Percentiles rank a stretch among this genome's conserved stretches.
phyloP scores from a whole-genome alignment of 2,797 vertebrate species.

The Phoeniculus purpureus region DNA sequence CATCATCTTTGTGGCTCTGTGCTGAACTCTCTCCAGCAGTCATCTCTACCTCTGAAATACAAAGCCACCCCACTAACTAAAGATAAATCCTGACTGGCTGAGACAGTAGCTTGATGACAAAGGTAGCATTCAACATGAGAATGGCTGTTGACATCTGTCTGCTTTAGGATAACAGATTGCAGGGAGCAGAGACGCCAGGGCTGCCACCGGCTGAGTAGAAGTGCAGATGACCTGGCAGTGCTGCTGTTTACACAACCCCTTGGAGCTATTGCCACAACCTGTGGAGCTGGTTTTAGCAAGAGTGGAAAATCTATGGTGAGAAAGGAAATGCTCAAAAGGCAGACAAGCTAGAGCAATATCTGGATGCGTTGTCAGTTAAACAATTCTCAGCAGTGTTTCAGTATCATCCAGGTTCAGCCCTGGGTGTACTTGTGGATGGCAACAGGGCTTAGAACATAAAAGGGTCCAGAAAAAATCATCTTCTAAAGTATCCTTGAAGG shows the following conservation, averaged over 20 bases:
- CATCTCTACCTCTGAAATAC: not conserved
- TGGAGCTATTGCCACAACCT: conserved; percentile 33
- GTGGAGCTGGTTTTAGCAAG: conserved; percentile 59
- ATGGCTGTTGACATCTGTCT: conserved; percentile 28
- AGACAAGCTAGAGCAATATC: conserved; percentile 11
- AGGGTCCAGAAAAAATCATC: not conserved
- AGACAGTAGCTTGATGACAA: not conserved
- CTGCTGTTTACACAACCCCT: conserved; percentile 56
- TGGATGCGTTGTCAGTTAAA: not conserved
- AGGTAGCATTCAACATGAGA: not conserved
- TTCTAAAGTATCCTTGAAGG: not conserved
- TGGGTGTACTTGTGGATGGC: fast-evolving
- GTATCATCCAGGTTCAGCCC: not conserved
- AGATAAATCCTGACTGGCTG: not conserved
- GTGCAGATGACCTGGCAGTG: conserved; percentile 6
- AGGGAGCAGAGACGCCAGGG: not conserved
- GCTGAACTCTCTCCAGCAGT: too few species aligned
- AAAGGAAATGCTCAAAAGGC: conserved; percentile 42
- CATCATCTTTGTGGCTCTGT: too few species aligned
- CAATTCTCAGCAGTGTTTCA: not conserved
- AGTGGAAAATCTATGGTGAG: conserved; percentile 24
- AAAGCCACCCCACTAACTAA: not conserved
- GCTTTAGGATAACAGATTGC: not conserved
- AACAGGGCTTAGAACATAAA: not conserved
- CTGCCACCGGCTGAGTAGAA: not conserved